Conservation (phyloP, 2,113 vertebrate species). For the Poeciliopsis occidentalis region DNA sequence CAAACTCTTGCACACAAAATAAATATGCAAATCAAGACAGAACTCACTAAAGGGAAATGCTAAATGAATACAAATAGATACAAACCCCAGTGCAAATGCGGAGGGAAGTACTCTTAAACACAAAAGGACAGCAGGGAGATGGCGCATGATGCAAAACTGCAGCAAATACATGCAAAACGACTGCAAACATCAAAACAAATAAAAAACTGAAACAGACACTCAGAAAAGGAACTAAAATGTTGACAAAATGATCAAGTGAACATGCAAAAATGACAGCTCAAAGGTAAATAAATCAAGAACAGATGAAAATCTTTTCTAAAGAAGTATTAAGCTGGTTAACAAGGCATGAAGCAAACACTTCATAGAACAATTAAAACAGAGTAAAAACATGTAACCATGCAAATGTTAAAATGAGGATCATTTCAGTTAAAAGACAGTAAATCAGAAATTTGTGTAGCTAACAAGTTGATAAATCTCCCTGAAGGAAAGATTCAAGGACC, state of each 20-base stretch:
- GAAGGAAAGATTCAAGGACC: neutral
- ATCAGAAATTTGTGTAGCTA: neutral
- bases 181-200: neutral
- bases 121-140: neutral
- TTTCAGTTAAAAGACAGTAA: neutral
- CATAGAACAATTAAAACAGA: neutral
- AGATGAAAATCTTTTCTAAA: neutral
- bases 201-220: neutral
- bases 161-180: neutral
- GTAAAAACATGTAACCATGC: neutral
- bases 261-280: neutral
- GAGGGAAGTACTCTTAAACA: neutral
- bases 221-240: neutral
- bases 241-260: neutral
- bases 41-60: neutral
- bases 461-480: neutral
- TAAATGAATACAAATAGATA: conserved; percentile 15
- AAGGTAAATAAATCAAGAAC: neutral
- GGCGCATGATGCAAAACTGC: neutral
- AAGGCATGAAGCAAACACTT: neutral
- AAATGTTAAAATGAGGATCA: neutral
- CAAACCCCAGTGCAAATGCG: neutral
- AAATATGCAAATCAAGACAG: neutral
- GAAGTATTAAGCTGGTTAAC: neutral
- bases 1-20: neutral